Base-by-base conservation (phyloP, 1,140 invertebrate species). In the Aradophagus sp. region DNA sequence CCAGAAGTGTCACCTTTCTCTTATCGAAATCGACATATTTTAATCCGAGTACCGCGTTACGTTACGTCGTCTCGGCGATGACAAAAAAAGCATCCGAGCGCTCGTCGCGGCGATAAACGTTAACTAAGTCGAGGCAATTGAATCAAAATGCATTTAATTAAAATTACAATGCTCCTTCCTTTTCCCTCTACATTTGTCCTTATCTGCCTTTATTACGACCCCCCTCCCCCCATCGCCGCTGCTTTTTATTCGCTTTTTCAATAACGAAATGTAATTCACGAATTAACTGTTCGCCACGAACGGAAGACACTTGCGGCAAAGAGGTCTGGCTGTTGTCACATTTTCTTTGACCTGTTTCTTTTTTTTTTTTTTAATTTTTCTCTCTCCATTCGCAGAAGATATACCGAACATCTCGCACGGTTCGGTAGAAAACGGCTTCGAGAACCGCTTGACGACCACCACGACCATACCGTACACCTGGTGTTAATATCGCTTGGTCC, bases 21-120 rank as follows among this genome's bases (percentile, higher is more conserved):
- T 71, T 71, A 71, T 71, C 68, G 48, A 55, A 71, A 38, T 59
- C 68, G 59, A 36, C 52, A 63, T 58, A 59, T 45, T 70, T 63
- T 34, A 63, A 70, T 63, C 39, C 20, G 67, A 70, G 44, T 52
- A 52, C 14, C 34, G 53, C 32, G 23, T 59, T 39, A 16, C 26
- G 44, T 69, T 62, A 62, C 66, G 41, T 62, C 20, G 50, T 44
- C 32, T 48, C 47, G 52, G 42, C 44, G 32, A 55, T 55, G 39
- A 48, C 32, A 50, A 58, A 34, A 55, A 52, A 38, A 36, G 42
- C 45, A 66, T 48, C 61, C 34, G 16, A 45, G 42, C 16, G 13
- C 15, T 27, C 36, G 29, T 13, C 39, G 17, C 42, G 14, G 48
- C 26, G 26, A 47, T 42, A 39, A 63, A 47, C 39, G 29, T 65